phyloP scores from a whole-genome alignment of 2,888 invertebrate species.

The Ligdia adustata region DNA sequence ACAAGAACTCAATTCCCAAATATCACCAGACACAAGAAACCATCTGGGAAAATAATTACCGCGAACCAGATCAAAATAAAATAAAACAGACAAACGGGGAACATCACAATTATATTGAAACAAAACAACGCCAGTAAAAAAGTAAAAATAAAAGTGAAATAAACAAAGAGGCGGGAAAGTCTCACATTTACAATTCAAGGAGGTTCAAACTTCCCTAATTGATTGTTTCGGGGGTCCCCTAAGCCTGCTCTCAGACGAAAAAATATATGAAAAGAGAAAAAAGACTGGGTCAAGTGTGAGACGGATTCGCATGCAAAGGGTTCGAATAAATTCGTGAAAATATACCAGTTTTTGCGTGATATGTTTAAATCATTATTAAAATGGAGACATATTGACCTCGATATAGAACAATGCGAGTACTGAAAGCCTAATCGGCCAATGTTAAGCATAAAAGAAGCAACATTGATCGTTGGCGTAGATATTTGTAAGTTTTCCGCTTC shows the following conservation, averaged over 20 bases:
- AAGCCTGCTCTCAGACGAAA: constrained; percentile 63
- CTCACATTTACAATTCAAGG: constrained; percentile 74
- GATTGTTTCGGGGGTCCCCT: constrained; percentile 69
- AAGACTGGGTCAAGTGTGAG: constrained; percentile 32
- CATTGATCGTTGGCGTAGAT: too few species aligned
- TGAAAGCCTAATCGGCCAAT: too few species aligned
- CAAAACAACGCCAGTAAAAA: constrained; percentile 26
- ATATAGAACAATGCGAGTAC: too few species aligned
- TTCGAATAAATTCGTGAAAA: constrained; percentile 19
- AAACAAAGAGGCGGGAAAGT: constrained; percentile 48
- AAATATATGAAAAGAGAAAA: constrained; percentile 44
- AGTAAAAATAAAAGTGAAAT: constrained; percentile 41
- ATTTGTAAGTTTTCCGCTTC: too few species aligned
- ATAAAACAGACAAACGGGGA: constrained; percentile 32
- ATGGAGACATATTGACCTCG: too few species aligned
- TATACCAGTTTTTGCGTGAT: too few species aligned
- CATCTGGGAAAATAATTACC: constrained; percentile 29
- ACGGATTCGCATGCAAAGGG: constrained; percentile 29
- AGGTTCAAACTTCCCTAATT: constrained; percentile 73
- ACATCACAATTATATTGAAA: constrained; percentile 52
- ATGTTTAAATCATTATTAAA: too few species aligned
- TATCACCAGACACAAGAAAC: neutral
- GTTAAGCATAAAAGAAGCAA: too few species aligned
- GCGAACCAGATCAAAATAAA: constrained; percentile 30
- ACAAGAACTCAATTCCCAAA: too few species aligned